Conservation (phyloP, 2,113 vertebrate species). For the Malurus melanocephalus region DNA sequence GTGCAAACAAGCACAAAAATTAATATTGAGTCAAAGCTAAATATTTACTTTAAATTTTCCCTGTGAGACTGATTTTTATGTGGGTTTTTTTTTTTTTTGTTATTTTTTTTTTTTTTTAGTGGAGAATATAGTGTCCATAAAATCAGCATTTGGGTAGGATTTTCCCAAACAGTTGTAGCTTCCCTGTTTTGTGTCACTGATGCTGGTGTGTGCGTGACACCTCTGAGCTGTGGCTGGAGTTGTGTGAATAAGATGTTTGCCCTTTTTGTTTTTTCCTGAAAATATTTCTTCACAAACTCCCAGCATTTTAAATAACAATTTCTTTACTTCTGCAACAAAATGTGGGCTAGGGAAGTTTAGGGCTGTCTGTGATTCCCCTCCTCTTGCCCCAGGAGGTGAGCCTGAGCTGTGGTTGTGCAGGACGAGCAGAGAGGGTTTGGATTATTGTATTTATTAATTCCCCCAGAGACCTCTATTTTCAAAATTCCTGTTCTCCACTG, state of each 20-base stretch:
- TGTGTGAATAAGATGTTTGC: rapidly evolving
- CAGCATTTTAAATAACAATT: background rate
- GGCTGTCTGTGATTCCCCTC: background rate
- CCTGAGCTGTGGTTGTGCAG: background rate
- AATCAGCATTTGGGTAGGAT: background rate
- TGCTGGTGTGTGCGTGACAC: background rate
- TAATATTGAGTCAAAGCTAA: background rate
- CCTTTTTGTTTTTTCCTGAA: background rate
- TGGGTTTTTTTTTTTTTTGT: no score
- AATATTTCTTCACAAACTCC: background rate
- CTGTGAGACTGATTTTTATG: background rate
- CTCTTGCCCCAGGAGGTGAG: background rate
- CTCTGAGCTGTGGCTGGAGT: background rate
- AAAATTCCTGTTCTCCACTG: slow-evolving; percentile 34
- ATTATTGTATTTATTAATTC: slow-evolving; percentile 26
- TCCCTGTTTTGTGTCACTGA: background rate
- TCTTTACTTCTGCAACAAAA: background rate
- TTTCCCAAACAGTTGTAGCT: background rate
- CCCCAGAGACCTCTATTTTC: slow-evolving; percentile 53
- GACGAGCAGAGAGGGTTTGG: slow-evolving; percentile 19
- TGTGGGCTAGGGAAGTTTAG: background rate
- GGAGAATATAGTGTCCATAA: background rate
- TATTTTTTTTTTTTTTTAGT: background rate
- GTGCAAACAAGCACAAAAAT: background rate
- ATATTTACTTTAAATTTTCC: background rate